These are phyloP conservation scores for Drosophila pegasa DNA, from an alignment of 2,888 invertebrate species.

Conservation along the genomic window DNA sequence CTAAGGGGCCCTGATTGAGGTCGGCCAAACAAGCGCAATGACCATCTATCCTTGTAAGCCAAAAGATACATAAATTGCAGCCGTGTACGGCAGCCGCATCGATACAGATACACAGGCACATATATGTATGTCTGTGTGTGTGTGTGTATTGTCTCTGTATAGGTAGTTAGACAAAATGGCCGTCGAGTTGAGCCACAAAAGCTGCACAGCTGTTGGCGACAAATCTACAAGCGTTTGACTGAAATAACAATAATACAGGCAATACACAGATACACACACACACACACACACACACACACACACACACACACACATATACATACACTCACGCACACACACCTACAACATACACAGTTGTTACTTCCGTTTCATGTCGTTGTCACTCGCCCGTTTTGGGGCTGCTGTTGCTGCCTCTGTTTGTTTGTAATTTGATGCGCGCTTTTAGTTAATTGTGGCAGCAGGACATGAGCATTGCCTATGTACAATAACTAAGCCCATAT, in stretches of 20 bases:
- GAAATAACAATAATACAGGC: conserved; percentile 70
- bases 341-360: conserved; percentile 62
- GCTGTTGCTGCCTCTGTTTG: conserved; percentile 47
- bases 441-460: conserved; percentile 80
- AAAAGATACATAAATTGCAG: conserved; percentile 79
- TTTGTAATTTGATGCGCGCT: conserved; percentile 80
- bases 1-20: conserved; percentile 44
- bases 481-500: conserved; percentile 70
- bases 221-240: conserved; percentile 75
- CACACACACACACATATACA: conserved; percentile 24
- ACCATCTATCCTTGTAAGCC: conserved; percentile 74
- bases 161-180: conserved; percentile 47
- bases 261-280: conserved; percentile 27
- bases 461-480: conserved; percentile 71
- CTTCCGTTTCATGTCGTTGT: conserved; percentile 75
- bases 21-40: conserved; percentile 50
- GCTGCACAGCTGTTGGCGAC: conserved; percentile 71
- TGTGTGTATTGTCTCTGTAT: background rate
- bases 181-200: conserved; percentile 43
- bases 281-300: conserved; percentile 7
- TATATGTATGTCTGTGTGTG: background rate
- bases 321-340: background rate
- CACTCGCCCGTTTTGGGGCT: conserved; percentile 42
- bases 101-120: conserved; percentile 7
- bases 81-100: conserved; percentile 32